These are phyloP conservation scores for Linepithema humile DNA, from an alignment of 1,140 invertebrate genomes.

Conservation along the genomic window DNA sequence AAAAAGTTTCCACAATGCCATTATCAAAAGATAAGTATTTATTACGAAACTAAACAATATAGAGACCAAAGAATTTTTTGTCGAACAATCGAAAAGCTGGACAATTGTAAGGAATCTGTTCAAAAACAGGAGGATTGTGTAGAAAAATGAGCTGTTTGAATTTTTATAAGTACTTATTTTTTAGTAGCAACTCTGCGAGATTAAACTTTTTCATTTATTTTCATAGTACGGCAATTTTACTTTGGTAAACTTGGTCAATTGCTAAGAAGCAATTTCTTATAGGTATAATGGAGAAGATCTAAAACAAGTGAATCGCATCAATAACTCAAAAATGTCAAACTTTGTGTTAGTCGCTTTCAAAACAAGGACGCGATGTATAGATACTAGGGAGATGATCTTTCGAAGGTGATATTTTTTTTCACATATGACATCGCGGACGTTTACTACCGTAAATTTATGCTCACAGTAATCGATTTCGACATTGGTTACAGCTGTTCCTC, in stretches of 20 bases:
- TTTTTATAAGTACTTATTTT: no score
- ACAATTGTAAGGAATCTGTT: no score
- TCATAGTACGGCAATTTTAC: neutral
- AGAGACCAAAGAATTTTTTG: no score
- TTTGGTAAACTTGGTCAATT: neutral
- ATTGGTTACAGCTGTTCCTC: conserved; percentile 77
- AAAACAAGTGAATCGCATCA: neutral
- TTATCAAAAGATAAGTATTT: no score
- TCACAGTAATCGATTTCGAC: conserved; percentile 59
- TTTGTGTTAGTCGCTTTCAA: neutral
- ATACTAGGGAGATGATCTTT: conserved; percentile 6
- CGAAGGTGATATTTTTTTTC: conserved; percentile 15
- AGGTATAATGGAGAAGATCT: neutral
- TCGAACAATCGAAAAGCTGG: no score
- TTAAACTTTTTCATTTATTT: no score
- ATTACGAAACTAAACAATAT: no score
- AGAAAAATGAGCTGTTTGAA: no score
- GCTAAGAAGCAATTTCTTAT: neutral
- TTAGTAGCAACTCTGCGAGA: no score
- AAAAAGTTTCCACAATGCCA: no score
- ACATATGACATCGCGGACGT: neutral
- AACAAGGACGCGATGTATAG: neutral
- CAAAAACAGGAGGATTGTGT: no score
- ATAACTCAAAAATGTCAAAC: conserved; percentile 16
- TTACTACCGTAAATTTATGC: conserved; percentile 43